phyloP scores from a whole-genome alignment of 2,888 invertebrate species.

The Spodoptera picta region DNA sequence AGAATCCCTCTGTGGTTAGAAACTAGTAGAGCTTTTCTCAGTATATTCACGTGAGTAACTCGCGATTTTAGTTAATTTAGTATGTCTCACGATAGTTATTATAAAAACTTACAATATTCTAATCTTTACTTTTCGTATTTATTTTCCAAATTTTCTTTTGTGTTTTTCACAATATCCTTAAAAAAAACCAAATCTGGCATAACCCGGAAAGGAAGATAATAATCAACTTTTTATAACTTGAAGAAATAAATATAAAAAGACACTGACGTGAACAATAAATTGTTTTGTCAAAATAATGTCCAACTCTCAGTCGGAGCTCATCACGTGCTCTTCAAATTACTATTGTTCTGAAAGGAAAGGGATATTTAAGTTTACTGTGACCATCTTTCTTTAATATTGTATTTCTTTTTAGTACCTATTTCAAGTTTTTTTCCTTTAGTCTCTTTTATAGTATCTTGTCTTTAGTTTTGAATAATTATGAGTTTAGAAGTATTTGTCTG shows the following conservation, averaged over 20 bases:
- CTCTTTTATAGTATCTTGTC: too few species aligned
- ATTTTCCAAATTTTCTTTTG: not conserved
- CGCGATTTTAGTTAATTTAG: too few species aligned
- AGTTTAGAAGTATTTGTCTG: too few species aligned
- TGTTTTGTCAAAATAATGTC: conserved; percentile 53
- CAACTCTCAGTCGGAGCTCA: conserved; percentile 43
- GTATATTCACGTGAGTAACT: too few species aligned
- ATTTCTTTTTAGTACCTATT: too few species aligned
- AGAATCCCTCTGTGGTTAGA: too few species aligned
- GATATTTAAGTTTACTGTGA: conserved; percentile 49
- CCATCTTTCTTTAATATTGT: conserved; percentile 26
- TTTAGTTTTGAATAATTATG: too few species aligned
- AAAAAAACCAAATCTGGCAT: not conserved
- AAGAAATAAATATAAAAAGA: conserved; percentile 17
- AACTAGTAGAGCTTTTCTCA: too few species aligned
- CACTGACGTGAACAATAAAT: conserved; percentile 37
- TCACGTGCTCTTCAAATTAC: conserved; percentile 56
- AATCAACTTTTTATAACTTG: conserved; percentile 4
- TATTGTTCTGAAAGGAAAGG: conserved; percentile 56
- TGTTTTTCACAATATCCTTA: not conserved
- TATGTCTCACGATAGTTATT: too few species aligned
- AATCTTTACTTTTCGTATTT: too few species aligned
- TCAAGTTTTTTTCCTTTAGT: too few species aligned
- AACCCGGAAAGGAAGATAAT: not conserved
- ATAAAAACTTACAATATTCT: too few species aligned